A percentile compares a stretch with the other conserved stretches of the same genome.
These are phyloP conservation scores for Mormyrus hasselquistii DNA, from an alignment of 2,797 vertebrate genomes.

Conservation along the genomic window DNA sequence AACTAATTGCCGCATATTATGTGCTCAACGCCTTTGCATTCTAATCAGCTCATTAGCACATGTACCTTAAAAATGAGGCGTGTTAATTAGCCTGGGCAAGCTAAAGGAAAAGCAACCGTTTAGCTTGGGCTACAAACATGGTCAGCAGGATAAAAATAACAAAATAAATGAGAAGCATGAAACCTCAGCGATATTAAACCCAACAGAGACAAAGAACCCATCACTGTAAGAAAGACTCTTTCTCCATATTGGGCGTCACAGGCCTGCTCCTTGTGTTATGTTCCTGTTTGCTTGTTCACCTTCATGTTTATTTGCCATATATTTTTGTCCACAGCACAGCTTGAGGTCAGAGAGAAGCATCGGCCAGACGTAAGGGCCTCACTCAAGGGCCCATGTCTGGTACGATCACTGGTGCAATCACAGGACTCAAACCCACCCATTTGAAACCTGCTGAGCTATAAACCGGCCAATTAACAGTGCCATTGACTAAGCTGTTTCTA, in stretches of 20 bases:
- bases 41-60: conserved; percentile 8
- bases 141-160: background rate
- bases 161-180: background rate
- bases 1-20: background rate
- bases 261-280: background rate
- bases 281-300: background rate
- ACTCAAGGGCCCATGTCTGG: background rate
- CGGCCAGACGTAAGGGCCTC: background rate
- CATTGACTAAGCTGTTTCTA: background rate
- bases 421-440: background rate
- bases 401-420: too few species aligned
- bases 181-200: background rate
- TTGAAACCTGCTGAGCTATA: background rate
- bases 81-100: background rate
- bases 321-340: background rate
- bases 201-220: background rate
- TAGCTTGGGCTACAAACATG: background rate
- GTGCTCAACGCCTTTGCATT: background rate
- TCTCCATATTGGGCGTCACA: background rate
- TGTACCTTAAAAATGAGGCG: conserved; percentile 7
- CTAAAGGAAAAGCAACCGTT: background rate
- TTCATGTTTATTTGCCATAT: background rate
- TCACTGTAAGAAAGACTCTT: background rate
- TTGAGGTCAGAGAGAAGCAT: background rate
- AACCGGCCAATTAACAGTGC: background rate